Percentiles rank a stretch among this genome's conserved stretches.
Conservation (phyloP, 1,140 invertebrate species). For the Oryzaephilus surinamensis region DNA sequence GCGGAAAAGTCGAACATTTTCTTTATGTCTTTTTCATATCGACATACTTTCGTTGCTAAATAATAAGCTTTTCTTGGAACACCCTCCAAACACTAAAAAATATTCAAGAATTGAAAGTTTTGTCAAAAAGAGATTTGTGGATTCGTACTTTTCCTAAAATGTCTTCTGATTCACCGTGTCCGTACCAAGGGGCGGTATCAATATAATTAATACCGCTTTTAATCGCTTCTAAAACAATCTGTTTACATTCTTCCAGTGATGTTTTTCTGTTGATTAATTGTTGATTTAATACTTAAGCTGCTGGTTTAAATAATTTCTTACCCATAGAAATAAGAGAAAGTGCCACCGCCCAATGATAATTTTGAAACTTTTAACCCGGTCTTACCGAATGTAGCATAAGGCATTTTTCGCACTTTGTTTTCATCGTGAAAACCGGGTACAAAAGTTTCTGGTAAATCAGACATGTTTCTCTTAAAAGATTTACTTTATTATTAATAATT, state of each 20-base stretch:
- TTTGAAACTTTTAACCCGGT: slow-evolving; percentile 47
- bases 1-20: slow-evolving; percentile 83
- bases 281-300: not conserved
- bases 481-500: too few species aligned
- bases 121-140: not conserved
- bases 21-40: slow-evolving; percentile 61
- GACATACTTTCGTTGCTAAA: slow-evolving; percentile 85
- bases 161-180: slow-evolving; percentile 71
- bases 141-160: slow-evolving; percentile 64
- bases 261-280: slow-evolving; percentile 38
- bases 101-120: not conserved
- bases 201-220: slow-evolving; percentile 81
- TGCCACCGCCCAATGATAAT: slow-evolving; percentile 44
- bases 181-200: slow-evolving; percentile 87
- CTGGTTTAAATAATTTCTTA: slow-evolving; percentile 25
- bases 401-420: slow-evolving; percentile 43
- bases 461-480: too few species aligned
- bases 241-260: slow-evolving; percentile 51
- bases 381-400: slow-evolving; percentile 43
- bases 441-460: slow-evolving; percentile 40
- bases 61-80: slow-evolving; percentile 77
- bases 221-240: slow-evolving; percentile 58
- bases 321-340: slow-evolving; percentile 46
- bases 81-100: slow-evolving; percentile 55
- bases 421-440: slow-evolving; percentile 48